Percentiles rank a stretch among this genome's conserved stretches.
Conservation (phyloP, 2,113 vertebrate genomes). For the Chaetorhynchus papuensis region DNA sequence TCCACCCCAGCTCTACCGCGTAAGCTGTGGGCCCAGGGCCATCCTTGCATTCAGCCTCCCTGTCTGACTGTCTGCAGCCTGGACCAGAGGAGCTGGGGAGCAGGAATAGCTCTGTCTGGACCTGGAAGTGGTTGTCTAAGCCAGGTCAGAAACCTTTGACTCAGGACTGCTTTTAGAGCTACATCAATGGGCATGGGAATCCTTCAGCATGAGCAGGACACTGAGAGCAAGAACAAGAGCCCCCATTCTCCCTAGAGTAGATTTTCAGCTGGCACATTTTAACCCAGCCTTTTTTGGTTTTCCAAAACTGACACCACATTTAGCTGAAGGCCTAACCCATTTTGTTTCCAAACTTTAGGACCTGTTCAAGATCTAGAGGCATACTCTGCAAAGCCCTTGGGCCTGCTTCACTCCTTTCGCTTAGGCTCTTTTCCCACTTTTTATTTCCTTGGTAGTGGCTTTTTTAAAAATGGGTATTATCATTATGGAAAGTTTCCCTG, state of each 20-base stretch:
- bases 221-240: not conserved
- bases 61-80: not conserved
- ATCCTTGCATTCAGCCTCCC: not conserved
- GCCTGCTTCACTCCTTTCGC: not conserved
- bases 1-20: accelerated
- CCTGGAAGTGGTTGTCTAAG: not conserved
- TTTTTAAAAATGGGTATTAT: not conserved
- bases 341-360: not conserved
- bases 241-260: not conserved
- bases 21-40: not conserved
- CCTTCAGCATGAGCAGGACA: not conserved
- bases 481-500: not conserved
- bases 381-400: not conserved
- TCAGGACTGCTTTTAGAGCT: not conserved
- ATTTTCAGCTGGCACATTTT: not conserved
- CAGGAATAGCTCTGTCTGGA: not conserved
- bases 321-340: not conserved
- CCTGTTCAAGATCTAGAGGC: not conserved
- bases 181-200: not conserved
- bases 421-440: not conserved
- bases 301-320: not conserved
- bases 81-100: not conserved
- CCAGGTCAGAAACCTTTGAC: not conserved
- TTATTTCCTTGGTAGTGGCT: not conserved
- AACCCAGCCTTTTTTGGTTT: not conserved